Evolutionary conservation across 2,888 invertebrate species (phyloP).

Genomic region (Acronicta aceris): DNA sequence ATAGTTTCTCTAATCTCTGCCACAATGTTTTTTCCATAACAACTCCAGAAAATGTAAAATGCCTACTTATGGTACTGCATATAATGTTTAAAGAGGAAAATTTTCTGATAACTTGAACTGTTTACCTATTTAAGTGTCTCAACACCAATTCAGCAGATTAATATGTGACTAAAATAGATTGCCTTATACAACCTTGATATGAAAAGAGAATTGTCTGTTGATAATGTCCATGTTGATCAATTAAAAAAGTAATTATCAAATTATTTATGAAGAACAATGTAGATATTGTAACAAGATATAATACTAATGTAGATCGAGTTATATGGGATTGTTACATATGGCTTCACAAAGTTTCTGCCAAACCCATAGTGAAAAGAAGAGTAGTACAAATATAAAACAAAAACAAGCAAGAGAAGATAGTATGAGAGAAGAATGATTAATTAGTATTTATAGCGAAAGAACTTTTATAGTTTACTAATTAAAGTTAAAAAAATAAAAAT

Average conservation of each 20-base stretch:
- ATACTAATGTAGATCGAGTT: not conserved
- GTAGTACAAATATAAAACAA: not conserved
- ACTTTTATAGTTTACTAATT: slow-evolving; percentile 28
- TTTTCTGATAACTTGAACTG: slow-evolving; percentile 23
- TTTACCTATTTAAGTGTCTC: slow-evolving; percentile 35
- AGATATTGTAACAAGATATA: not conserved
- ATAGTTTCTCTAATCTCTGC: no score
- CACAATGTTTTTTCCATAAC: no score
- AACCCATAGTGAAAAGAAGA: not conserved
- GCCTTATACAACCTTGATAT: slow-evolving; percentile 42
- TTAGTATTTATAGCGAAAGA: not conserved
- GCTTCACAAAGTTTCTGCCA: no score
- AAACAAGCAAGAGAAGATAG: no score
- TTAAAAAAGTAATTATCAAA: slow-evolving; percentile 10
- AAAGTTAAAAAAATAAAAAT: slow-evolving; percentile 59
- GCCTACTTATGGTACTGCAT: not conserved
- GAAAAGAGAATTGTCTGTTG: slow-evolving; percentile 41
- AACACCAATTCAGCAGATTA: slow-evolving; percentile 40
- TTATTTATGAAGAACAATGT: not conserved
- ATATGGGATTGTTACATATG: not conserved
- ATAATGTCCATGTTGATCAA: slow-evolving; percentile 17
- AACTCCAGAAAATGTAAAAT: no score
- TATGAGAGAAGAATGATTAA: not conserved
- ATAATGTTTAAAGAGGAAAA: slow-evolving; percentile 4
- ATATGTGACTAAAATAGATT: slow-evolving; percentile 49